Percentiles rank a stretch among this genome's conserved stretches.
These are phyloP conservation scores for Cyanoliseus patagonus DNA, from an alignment of 2,113 vertebrate genomes.

Conservation along the genomic window DNA sequence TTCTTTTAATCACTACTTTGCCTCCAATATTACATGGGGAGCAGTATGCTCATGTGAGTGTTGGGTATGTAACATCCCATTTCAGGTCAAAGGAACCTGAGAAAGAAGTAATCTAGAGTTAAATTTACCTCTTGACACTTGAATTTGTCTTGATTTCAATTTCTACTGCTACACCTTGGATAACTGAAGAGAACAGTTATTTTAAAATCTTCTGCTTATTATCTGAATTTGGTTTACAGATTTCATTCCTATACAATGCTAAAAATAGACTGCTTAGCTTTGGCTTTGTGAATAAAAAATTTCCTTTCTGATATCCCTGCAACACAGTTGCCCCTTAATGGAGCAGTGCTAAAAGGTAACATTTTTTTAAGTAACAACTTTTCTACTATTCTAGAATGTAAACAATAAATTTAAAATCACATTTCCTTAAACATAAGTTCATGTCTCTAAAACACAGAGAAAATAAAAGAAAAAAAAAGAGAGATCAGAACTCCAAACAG, in stretches of 20 bases:
- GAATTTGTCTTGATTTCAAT: background rate
- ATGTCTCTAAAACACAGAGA: background rate
- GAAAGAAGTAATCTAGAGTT: background rate
- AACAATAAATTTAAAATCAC: background rate
- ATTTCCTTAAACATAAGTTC: background rate
- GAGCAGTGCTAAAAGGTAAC: background rate
- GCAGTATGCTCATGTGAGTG: background rate
- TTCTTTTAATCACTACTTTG: background rate
- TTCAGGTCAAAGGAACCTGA: background rate
- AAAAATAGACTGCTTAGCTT: background rate
- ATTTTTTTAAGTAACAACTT: background rate
- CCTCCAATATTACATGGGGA: background rate
- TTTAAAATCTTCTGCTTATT: background rate
- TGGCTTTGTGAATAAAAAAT: background rate
- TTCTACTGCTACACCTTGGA: background rate
- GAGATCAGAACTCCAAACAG: background rate
- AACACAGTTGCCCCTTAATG: background rate
- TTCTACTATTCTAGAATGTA: background rate
- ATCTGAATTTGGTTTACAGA: background rate
- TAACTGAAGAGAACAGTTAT: background rate
- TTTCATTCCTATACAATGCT: background rate
- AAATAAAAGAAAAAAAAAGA: background rate
- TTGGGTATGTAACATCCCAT: background rate
- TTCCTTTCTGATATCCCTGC: background rate
- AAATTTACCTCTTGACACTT: background rate